Percentiles rank a stretch among this genome's conserved stretches.
phyloP scores from a whole-genome alignment of 2,888 invertebrate genomes.

The Aelia acuminata region DNA sequence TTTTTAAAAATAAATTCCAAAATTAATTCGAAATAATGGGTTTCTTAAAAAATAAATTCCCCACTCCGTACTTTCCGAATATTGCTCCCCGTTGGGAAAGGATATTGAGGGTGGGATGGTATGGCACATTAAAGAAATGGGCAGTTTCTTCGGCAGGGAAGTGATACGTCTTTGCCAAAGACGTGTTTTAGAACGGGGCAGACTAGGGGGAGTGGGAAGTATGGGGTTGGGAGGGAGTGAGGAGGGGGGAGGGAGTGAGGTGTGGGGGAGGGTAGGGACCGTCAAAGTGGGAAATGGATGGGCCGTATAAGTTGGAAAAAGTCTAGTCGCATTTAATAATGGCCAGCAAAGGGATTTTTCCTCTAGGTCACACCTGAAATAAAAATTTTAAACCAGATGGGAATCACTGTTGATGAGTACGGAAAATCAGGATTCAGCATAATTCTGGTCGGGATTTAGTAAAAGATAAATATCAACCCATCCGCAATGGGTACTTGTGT shows the following conservation, averaged over 20 bases:
- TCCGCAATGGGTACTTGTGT: too few species aligned
- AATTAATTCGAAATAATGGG: background rate
- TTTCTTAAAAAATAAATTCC: background rate
- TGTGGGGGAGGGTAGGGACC: background rate
- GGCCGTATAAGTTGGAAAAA: slow-evolving; percentile 45
- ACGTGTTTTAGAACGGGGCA: slow-evolving; percentile 33
- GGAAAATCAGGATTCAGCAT: too few species aligned
- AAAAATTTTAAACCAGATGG: background rate
- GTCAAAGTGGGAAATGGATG: slow-evolving; percentile 54
- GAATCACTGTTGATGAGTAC: too few species aligned
- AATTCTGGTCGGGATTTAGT: too few species aligned
- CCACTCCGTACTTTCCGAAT: background rate
- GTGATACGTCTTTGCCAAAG: slow-evolving; percentile 54
- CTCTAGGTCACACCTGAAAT: slow-evolving; percentile 9
- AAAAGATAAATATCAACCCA: too few species aligned
- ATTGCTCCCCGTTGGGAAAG: background rate
- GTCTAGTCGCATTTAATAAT: slow-evolving; percentile 53
- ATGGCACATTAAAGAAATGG: slow-evolving; percentile 38
- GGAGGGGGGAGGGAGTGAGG: background rate
- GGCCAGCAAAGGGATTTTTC: slow-evolving; percentile 34
- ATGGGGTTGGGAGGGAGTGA: too few species aligned
- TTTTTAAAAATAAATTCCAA: background rate
- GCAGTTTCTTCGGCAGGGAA: slow-evolving; percentile 49
- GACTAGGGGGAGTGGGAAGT: background rate
- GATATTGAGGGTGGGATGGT: background rate